Percentiles rank a stretch among this genome's conserved stretches.
Evolutionary conservation across 2,888 invertebrate species (phyloP).

Genomic region (Acanthosepion esculentum): DNA sequence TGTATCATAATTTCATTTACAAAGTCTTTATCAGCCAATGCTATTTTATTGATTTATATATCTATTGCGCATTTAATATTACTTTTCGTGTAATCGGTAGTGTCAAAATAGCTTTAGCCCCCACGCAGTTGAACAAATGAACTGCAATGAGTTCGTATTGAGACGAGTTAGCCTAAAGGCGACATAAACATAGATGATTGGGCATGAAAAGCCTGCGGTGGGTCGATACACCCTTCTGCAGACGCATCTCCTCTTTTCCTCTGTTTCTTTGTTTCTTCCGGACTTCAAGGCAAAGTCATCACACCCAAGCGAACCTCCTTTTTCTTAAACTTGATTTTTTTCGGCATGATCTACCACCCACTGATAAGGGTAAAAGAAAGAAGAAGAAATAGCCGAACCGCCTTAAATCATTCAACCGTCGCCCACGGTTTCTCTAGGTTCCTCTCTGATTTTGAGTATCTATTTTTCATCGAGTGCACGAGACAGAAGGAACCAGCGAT

Average conservation of each 20-base stretch:
- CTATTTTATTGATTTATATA: too few relatives aligned
- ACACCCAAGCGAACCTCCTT: neutral
- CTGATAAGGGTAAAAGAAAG: neutral
- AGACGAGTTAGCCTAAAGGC: neutral
- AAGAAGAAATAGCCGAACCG: neutral
- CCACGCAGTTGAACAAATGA: neutral
- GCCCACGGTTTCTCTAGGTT: neutral
- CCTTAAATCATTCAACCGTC: neutral
- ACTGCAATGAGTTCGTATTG: neutral
- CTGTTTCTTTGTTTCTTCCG: neutral
- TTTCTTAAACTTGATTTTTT: neutral
- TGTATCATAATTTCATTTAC: too few relatives aligned
- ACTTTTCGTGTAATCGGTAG: neutral
- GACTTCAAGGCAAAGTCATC: neutral
- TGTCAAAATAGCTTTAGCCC: neutral
- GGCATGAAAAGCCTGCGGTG: neutral
- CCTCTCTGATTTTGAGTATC: neutral
- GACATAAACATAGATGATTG: neutral
- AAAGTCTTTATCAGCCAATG: too few relatives aligned
- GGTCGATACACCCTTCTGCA: neutral
- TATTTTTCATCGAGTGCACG: neutral
- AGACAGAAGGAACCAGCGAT: neutral
- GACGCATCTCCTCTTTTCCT: neutral
- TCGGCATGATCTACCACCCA: neutral
- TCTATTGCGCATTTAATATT: neutral